Conservation (phyloP, 2,797 vertebrate genomes). For the Muraenolepis orangiensis region DNA sequence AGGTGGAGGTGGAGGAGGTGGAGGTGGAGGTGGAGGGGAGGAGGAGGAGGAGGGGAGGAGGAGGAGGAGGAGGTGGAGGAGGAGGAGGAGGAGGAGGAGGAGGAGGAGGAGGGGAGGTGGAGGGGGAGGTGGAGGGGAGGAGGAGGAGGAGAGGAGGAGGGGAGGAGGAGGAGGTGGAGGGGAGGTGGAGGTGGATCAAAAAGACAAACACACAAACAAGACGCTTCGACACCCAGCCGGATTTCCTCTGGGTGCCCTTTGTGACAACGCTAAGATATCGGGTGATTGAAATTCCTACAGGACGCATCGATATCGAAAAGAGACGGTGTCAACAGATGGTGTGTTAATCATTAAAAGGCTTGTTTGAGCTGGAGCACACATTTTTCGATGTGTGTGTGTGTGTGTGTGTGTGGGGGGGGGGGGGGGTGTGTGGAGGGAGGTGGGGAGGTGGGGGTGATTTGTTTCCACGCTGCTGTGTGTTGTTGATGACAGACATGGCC, state of each 20-base stretch:
- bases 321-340: slow-evolving; percentile 64
- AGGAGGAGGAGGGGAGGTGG: too few relatives aligned
- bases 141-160: too few relatives aligned
- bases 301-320: slow-evolving; percentile 70
- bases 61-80: too few relatives aligned
- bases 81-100: too few relatives aligned
- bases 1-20: not conserved
- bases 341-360: slow-evolving; percentile 75
- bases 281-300: slow-evolving; percentile 71
- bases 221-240: not conserved
- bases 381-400: too few relatives aligned
- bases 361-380: not conserved
- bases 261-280: slow-evolving; percentile 73
- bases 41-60: slow-evolving; percentile 20
- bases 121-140: not conserved
- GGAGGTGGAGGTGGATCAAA: slow-evolving; percentile 72
- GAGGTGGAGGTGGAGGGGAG: too few relatives aligned
- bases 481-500: not conserved
- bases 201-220: slow-evolving; percentile 47
- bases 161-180: too few relatives aligned
- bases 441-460: too few relatives aligned
- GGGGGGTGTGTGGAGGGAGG: too few relatives aligned
- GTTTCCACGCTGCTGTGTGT: not conserved
- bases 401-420: too few relatives aligned
- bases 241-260: slow-evolving; percentile 48